Evolutionary conservation across 1,140 invertebrate genomes (phyloP), one percentile per base, ranked within the genome.

Genomic region (Drosophila persimilis): DNA sequence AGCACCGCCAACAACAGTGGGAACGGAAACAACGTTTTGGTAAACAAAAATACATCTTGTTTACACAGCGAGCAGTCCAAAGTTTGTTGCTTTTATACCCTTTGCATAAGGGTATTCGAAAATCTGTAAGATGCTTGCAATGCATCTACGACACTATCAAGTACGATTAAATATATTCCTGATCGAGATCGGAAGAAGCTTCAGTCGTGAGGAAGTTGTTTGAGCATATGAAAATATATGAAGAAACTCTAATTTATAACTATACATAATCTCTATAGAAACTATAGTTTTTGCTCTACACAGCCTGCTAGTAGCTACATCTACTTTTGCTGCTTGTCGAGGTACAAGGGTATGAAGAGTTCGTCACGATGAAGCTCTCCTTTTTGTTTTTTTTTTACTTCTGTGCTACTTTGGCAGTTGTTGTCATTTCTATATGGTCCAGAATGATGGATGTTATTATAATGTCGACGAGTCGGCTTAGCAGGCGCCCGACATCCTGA

Each of bases 391-490:
- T 54, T 73, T 73, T 74, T 57, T 50, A 73, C 39, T 52, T 73
- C 20, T 59, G 39, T 74, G 70, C 60, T 73, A 65, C 71, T 65
- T 75, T 57, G 52, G 47, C 72, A 76, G 56, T 75, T 59, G 62
- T 75, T 73, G 75, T 84, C 75, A 84, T 69, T 76, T 62, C 57
- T 64, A 53, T 77, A 57, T 67, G 74, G 81, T 72, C 74, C 66
- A 54, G 47, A 35, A 79, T 86, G 83, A 86, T 86, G 83, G 83
- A 86, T 86, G 83, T 86, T 83, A 83, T 86, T 88, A 75, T 86
- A 86, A 86, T 86, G 65, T 83, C 57, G 73, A 61, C 53, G 61
- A 51, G 73, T 39, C 35, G 53, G 72, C 72, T 76, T 55, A 74
- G 61, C 72, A 54, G 72, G 61, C 54, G 72, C 72, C 71, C 48